Conservation (phyloP, 1,140 invertebrate species). For the Ladona fulva region DNA sequence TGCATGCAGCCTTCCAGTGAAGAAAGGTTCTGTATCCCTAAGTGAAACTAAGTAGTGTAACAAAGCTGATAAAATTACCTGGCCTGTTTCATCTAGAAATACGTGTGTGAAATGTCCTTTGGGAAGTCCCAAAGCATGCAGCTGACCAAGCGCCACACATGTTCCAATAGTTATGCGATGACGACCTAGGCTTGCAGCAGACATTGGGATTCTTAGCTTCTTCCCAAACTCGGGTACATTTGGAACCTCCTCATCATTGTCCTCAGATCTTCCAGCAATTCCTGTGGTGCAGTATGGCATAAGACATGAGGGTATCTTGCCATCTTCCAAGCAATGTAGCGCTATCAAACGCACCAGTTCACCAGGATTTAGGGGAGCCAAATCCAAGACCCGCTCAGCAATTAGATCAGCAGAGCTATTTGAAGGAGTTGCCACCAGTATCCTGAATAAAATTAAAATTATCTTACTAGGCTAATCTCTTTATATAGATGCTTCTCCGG, state of each 20-base stretch:
- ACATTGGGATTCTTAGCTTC: not conserved
- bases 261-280: slow-evolving; percentile 44
- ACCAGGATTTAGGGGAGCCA: slow-evolving; percentile 43
- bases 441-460: slow-evolving; percentile 34
- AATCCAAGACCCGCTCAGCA: slow-evolving; percentile 52
- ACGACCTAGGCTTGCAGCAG: not conserved
- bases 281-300: slow-evolving; percentile 59
- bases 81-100: slow-evolving; percentile 35
- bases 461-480: too few species aligned
- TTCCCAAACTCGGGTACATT: not conserved
- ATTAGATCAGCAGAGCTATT: slow-evolving; percentile 82
- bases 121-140: slow-evolving; percentile 57
- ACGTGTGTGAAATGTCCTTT: slow-evolving; percentile 76
- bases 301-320: slow-evolving; percentile 49
- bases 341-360: slow-evolving; percentile 63
- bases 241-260: slow-evolving; percentile 17
- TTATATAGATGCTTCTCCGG: too few species aligned
- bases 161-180: slow-evolving; percentile 58
- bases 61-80: not conserved
- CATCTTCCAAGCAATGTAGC: slow-evolving; percentile 46
- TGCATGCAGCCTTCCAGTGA: too few species aligned
- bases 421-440: slow-evolving; percentile 77
- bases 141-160: slow-evolving; percentile 57
- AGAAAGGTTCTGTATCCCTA: too few species aligned
- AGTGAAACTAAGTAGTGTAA: too few species aligned